Conservation (phyloP, 2,888 invertebrate species). For the Spialia ferax region DNA sequence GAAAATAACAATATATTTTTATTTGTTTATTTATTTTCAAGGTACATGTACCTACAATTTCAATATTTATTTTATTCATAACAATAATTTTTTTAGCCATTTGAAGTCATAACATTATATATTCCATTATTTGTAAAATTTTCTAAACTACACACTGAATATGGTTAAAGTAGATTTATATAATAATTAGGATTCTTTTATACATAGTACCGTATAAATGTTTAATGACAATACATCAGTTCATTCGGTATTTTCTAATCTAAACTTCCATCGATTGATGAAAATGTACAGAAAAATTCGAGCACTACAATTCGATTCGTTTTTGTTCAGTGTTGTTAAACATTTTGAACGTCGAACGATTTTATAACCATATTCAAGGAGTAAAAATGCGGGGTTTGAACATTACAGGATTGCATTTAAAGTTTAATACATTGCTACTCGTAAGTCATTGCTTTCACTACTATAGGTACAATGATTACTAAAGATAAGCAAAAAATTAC, state of each 20-base stretch:
- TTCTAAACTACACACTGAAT: slow-evolving; percentile 12
- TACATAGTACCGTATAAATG: not conserved
- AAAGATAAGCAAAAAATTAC: not conserved
- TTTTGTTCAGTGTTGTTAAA: too few relatives aligned
- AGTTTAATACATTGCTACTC: too few relatives aligned
- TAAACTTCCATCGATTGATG: too few relatives aligned
- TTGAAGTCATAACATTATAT: slow-evolving; percentile 10
- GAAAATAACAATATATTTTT: slow-evolving; percentile 4
- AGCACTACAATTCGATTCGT: too few relatives aligned
- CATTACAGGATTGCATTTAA: slow-evolving; percentile 8
- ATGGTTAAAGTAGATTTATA: slow-evolving; percentile 10
- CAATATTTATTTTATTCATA: slow-evolving; percentile 23
- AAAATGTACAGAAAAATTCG: too few relatives aligned
- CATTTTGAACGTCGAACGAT: not conserved
- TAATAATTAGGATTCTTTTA: not conserved
- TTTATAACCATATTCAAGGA: slow-evolving; percentile 23
- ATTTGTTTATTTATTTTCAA: slow-evolving; percentile 31
- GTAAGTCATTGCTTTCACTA: not conserved
- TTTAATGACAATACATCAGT: not conserved
- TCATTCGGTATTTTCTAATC: not conserved
- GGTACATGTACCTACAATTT: slow-evolving; percentile 32
- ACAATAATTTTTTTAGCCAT: slow-evolving; percentile 18
- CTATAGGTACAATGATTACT: not conserved
- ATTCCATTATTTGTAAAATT: slow-evolving; percentile 11
- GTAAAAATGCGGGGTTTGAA: slow-evolving; percentile 1